These are phyloP conservation scores for Sardinella longiceps DNA, from an alignment of 2,797 vertebrate genomes.

Conservation along the genomic window DNA sequence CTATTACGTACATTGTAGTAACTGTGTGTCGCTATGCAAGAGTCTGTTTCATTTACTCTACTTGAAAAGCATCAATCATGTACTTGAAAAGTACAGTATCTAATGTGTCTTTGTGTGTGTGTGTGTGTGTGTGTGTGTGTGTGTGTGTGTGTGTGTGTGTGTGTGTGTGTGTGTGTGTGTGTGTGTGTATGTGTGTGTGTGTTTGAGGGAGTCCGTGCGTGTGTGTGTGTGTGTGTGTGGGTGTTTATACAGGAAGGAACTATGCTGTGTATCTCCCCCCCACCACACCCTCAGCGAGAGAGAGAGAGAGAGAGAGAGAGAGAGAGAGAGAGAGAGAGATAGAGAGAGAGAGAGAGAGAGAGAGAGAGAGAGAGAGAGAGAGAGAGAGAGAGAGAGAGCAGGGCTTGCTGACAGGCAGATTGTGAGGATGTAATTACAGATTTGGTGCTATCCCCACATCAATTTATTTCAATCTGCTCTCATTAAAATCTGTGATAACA, in stretches of 20 bases:
- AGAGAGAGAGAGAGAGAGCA: not conserved
- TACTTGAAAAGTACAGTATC: too few species aligned
- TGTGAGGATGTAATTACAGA: slow-evolving; percentile 35
- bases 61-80: too few species aligned
- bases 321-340: not conserved
- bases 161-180: too few species aligned
- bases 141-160: too few species aligned
- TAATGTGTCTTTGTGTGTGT: not conserved
- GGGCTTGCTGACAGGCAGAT: not conserved
- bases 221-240: too few species aligned
- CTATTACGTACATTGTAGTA: too few species aligned
- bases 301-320: slow-evolving; percentile 26
- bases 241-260: not conserved
- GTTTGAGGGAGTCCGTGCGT: too few species aligned
- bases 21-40: too few species aligned
- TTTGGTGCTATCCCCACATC: slow-evolving; percentile 34
- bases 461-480: slow-evolving; percentile 45
- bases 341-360: slow-evolving; percentile 26
- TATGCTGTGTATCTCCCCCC: not conserved
- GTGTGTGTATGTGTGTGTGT: too few species aligned
- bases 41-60: too few species aligned
- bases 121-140: not conserved
- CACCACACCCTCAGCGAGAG: not conserved
- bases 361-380: slow-evolving; percentile 19
- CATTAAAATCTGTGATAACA: slow-evolving; percentile 39